Evolutionary conservation across 53 echinoderm and acorn worm species (phyloP), one percentile per base, ranked within the genome.

Genomic region (Holothuria leucospilota): DNA sequence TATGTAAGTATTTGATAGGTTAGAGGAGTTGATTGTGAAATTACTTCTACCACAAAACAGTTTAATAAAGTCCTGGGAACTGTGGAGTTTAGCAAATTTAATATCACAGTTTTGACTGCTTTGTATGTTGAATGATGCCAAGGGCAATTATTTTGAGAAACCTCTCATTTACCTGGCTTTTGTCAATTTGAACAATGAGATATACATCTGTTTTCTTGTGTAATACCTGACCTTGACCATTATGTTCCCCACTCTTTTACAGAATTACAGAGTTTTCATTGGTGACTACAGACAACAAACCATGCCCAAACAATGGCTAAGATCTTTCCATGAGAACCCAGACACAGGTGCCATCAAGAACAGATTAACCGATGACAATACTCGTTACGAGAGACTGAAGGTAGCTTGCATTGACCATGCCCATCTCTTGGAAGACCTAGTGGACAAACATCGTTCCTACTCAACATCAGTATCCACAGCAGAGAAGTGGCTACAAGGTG

Each of bases 301-400:
- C 40, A 85, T 90, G 83, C 75, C 89, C 61, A 61, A 86, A 29
- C 89, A 94, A 63, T 89, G 91, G 90, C 53, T 85, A 67, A 82
- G 96, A 56, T 68, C 93, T 84, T 96, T 96, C 90, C 81, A 68
- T 13, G 94, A 94, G 70, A 86, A 91, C 62, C 79, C 91, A 14
- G 96, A 96, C 71, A 74, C 84, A 9, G 79, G 87, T 49, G 58
- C 83, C 59, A 67, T 96, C 56, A 73, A 64, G 62, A 75, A 86
- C 56, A 87, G 71, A 23, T 51, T 96, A 51, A 73, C 84, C 13
- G 91, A 91, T 75, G 85, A 91, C 83, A 89, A 93, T 56, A 81
- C 85, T 64, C 94, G 96, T 82, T 94, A 96, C 78, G 94, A 94
- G 68, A 84, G 62, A 24, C 90, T 96, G 59, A 96, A 93, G 90